Evolutionary conservation across 2,888 invertebrate species (phyloP).

Genomic region (Troides oblongomaculatus): DNA sequence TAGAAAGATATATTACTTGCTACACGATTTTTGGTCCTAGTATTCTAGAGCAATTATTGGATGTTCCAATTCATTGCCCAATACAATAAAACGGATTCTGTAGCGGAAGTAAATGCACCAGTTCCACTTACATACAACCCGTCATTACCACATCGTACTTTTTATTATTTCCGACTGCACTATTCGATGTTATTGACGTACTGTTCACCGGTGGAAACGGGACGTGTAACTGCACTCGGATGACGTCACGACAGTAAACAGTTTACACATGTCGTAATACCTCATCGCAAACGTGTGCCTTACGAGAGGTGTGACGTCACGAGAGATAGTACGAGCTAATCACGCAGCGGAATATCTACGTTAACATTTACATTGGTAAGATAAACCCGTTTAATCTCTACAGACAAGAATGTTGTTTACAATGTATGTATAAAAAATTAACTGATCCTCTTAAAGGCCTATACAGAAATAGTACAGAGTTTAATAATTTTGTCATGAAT

Average conservation of each 20-base stretch:
- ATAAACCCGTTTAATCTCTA: no score
- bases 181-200: neutral
- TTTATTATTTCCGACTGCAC: conserved; percentile 2
- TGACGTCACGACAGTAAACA: conserved; percentile 19
- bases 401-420: no score
- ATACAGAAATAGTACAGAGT: no score
- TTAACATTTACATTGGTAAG: no score
- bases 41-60: no score
- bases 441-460: no score
- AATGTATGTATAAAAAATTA: no score
- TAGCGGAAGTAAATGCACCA: neutral
- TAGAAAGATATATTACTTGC: neutral
- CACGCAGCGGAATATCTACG: no score
- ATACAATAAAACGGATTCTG: no score
- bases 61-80: no score
- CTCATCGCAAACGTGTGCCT: neutral
- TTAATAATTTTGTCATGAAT: no score
- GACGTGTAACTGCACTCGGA: conserved; percentile 13
- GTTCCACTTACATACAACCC: neutral
- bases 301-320: conserved; percentile 3
- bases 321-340: neutral
- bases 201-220: neutral
- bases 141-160: conserved; percentile 5
- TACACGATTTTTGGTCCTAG: no score
- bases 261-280: conserved; percentile 3